Evolutionary conservation across 2,797 vertebrate genomes (phyloP).

Genomic region (Mareca penelope): DNA sequence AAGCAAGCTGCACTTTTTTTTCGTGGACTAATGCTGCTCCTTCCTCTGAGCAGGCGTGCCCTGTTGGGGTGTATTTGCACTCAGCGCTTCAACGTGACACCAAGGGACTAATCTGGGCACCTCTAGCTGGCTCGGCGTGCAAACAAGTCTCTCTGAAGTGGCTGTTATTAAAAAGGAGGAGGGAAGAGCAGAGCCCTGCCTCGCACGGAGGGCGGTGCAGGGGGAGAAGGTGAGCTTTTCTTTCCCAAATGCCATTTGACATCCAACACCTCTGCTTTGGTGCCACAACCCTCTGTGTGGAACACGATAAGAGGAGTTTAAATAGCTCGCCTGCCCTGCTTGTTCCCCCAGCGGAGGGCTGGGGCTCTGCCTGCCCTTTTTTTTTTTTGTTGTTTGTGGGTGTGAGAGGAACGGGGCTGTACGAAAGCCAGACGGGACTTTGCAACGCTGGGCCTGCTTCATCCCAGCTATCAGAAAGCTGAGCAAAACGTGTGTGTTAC

Average conservation of each 20-base stretch:
- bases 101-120: not conserved
- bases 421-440: not conserved
- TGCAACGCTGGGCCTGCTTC: not conserved
- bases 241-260: not conserved
- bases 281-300: not conserved
- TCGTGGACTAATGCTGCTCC: not conserved
- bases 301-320: accelerated
- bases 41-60: not conserved
- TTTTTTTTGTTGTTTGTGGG: not conserved
- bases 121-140: not conserved
- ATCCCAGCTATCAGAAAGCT: not conserved
- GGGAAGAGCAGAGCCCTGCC: not conserved
- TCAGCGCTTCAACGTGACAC: not conserved
- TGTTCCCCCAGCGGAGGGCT: not conserved
- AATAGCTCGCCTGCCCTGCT: not conserved
- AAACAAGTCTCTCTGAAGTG: not conserved
- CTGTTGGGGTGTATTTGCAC: not conserved
- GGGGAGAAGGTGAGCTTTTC: not conserved
- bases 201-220: not conserved
- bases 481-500: not conserved
- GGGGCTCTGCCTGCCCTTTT: not conserved
- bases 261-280: accelerated
- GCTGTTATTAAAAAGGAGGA: not conserved
- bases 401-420: not conserved
- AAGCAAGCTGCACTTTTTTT: constrained; percentile 47